Conservation (phyloP, 2,888 invertebrate species). For the Drosophila aldrichi region DNA sequence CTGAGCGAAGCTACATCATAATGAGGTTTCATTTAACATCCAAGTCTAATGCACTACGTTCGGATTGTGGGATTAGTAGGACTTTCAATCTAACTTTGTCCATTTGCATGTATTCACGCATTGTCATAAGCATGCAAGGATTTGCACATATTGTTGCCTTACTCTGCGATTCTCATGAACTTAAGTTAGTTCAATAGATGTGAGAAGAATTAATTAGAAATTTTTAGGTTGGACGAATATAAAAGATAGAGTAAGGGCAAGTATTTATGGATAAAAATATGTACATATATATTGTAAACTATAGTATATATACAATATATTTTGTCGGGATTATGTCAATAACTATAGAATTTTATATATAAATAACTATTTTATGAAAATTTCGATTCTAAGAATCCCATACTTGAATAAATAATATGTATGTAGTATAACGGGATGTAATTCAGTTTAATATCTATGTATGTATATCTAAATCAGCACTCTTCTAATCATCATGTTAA, state of each 20-base stretch:
- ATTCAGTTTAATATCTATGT: neutral
- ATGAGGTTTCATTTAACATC: conserved; percentile 7
- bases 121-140: neutral
- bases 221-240: neutral
- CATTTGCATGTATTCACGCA: neutral
- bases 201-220: neutral
- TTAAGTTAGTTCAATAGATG: neutral
- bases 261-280: neutral
- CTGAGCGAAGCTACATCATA: neutral
- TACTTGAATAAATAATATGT: neutral
- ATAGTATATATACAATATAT: too few relatives aligned
- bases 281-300: too few relatives aligned
- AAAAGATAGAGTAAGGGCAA: neutral
- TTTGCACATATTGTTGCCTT: too few relatives aligned
- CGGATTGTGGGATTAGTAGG: neutral
- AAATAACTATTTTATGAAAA: neutral
- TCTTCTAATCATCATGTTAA: conserved; percentile 7
- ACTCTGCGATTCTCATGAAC: neutral
- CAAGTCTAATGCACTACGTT: neutral
- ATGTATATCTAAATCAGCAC: neutral
- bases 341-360: neutral
- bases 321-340: too few relatives aligned
- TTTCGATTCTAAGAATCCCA: neutral
- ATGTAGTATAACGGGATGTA: neutral
- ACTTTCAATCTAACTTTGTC: neutral